A percentile compares a stretch with the other conserved stretches of the same genome.
Evolutionary conservation across 2,888 invertebrate genomes (phyloP).

Genomic region (Gisinianus flammeolus): DNA sequence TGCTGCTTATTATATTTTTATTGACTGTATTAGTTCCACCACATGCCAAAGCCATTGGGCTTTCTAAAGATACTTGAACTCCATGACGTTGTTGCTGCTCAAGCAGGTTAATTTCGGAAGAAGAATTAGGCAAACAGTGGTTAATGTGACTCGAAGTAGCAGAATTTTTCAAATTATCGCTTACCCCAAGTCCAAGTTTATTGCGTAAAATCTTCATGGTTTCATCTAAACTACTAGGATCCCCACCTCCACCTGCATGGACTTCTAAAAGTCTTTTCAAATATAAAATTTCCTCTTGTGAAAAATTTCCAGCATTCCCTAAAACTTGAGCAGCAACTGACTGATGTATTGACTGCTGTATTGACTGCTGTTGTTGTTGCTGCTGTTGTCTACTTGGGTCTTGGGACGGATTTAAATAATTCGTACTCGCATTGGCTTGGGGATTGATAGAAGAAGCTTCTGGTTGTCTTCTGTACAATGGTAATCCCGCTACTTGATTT

Average conservation of each 20-base stretch:
- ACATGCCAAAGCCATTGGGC: constrained; percentile 11
- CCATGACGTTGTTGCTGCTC: background rate
- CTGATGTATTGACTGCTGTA: background rate
- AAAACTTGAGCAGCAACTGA: background rate
- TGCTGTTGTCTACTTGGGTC: background rate
- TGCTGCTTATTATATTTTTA: background rate
- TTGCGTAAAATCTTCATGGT: background rate
- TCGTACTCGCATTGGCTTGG: background rate
- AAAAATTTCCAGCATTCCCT: constrained; percentile 28
- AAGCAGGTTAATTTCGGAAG: constrained; percentile 14
- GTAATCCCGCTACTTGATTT: constrained; percentile 27
- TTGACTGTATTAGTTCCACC: constrained; percentile 17
- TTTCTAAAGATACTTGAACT: constrained; percentile 1
- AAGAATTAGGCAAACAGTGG: background rate
- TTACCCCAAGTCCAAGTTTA: constrained; percentile 34
- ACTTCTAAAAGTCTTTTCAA: constrained; percentile 43
- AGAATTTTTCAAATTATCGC: constrained; percentile 10
- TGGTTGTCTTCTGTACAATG: constrained; percentile 17
- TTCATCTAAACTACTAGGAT: background rate
- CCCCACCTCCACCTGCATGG: constrained; percentile 18
- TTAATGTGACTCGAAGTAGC: constrained; percentile 17
- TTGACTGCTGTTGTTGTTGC: constrained; percentile 7
- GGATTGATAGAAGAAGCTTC: constrained; percentile 12
- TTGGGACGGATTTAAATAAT: background rate
- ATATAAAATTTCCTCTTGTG: constrained; percentile 37